These are phyloP conservation scores for Euzophera pinguis DNA, from an alignment of 2,888 invertebrate genomes.

Conservation along the genomic window DNA sequence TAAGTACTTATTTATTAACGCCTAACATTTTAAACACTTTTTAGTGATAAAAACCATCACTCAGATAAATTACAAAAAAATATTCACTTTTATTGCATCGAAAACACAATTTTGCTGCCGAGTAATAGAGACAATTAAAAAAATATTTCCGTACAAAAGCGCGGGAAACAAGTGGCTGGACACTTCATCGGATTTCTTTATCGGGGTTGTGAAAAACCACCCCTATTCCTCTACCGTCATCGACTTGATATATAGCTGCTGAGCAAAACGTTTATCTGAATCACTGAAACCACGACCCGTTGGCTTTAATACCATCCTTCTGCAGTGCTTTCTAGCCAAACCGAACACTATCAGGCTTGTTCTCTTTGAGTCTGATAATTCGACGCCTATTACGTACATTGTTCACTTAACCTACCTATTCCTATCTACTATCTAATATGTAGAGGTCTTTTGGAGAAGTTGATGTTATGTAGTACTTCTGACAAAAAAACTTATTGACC, in stretches of 20 bases:
- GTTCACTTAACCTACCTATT: too few species aligned
- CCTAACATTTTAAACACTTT: too few species aligned
- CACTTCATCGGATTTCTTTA: constrained; percentile 54
- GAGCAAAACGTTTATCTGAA: constrained; percentile 69
- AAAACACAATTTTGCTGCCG: too few species aligned
- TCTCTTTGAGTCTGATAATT: neutral
- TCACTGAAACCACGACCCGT: constrained; percentile 54
- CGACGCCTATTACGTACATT: neutral
- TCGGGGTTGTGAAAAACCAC: constrained; percentile 46
- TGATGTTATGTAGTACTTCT: too few species aligned
- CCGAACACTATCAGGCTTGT: neutral
- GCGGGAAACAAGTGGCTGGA: constrained; percentile 35
- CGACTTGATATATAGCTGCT: constrained; percentile 61
- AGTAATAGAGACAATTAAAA: too few species aligned
- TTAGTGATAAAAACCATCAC: too few species aligned
- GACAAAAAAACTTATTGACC: too few species aligned
- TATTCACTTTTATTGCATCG: too few species aligned
- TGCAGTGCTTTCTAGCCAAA: constrained; percentile 9
- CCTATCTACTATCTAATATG: too few species aligned
- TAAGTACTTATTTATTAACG: too few species aligned
- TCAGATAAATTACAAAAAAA: too few species aligned
- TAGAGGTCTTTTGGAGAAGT: too few species aligned
- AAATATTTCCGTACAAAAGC: constrained; percentile 12
- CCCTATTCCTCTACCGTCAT: constrained; percentile 54
- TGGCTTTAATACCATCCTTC: constrained; percentile 40